phyloP scores from a whole-genome alignment of 2,113 vertebrate species.

The Strigops habroptila region DNA sequence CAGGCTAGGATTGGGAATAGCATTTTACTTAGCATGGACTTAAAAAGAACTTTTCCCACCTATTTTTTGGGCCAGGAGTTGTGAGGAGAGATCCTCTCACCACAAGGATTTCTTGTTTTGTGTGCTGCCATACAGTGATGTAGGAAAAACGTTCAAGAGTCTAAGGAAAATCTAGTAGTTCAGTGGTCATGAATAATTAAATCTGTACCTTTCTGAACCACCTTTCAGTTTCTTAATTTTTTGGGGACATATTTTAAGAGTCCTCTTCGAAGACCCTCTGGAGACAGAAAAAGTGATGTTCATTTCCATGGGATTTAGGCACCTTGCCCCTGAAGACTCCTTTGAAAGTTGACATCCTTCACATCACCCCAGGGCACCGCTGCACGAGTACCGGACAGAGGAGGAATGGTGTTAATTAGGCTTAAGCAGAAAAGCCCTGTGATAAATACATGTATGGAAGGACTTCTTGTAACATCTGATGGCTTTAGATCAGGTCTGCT shows the following conservation, averaged over 20 bases:
- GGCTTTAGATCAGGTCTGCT: not conserved
- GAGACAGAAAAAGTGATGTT: rapidly evolving
- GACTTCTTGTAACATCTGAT: not conserved
- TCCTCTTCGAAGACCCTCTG: not conserved
- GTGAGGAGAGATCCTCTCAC: not conserved
- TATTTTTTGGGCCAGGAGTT: not conserved
- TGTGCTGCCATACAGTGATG: rapidly evolving
- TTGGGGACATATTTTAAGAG: not conserved
- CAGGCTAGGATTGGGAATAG: not conserved
- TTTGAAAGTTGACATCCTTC: not conserved
- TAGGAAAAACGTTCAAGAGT: not conserved
- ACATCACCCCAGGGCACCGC: not conserved
- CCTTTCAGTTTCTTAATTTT: not conserved
- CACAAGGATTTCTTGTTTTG: not conserved
- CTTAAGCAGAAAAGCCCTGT: not conserved
- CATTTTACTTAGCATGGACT: not conserved
- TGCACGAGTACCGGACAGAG: not conserved
- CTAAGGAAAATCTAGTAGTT: not conserved
- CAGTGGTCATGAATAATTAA: not conserved
- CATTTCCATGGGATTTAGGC: not conserved
- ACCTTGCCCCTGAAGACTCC: not conserved
- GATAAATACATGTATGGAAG: not conserved
- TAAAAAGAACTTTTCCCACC: not conserved
- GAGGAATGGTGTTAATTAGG: not conserved
- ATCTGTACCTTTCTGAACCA: not conserved